Evolutionary conservation across 2,113 vertebrate genomes (phyloP).

Genomic region (Hepsetus odoe): DNA sequence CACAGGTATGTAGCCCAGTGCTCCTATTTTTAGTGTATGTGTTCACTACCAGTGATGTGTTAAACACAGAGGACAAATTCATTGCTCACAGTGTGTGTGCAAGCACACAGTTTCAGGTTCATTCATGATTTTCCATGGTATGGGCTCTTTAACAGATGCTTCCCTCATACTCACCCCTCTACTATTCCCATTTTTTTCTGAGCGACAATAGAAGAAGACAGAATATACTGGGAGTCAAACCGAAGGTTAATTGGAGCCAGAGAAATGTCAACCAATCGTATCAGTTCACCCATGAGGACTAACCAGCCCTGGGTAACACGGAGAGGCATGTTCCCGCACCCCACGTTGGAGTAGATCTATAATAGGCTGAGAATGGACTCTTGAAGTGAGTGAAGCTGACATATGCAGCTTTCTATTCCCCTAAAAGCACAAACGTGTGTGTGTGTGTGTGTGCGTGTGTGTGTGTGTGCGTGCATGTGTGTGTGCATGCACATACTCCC

Average conservation of each 20-base stretch:
- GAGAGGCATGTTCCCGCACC: constrained; percentile 61
- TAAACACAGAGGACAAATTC: no score
- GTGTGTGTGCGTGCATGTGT: constrained; percentile 28
- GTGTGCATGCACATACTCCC: constrained; percentile 34
- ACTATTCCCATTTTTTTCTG: background rate
- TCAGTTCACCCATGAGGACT: constrained; percentile 73
- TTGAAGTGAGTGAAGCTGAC: constrained; percentile 75
- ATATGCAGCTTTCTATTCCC: constrained; percentile 60
- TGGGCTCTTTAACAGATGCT: background rate
- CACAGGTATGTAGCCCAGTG: no score
- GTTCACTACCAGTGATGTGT: background rate
- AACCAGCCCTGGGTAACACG: constrained; percentile 67
- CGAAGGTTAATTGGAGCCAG: constrained; percentile 78
- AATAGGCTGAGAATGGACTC: constrained; percentile 62
- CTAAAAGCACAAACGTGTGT: constrained; percentile 57
- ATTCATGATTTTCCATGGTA: no score
- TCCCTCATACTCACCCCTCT: background rate
- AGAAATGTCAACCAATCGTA: constrained; percentile 77
- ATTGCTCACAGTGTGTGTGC: no score
- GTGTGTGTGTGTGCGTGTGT: constrained; percentile 14
- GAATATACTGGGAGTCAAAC: constrained; percentile 76
- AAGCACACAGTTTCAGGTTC: no score
- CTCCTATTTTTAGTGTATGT: no score
- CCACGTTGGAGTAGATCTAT: constrained; percentile 67
- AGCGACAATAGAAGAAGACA: constrained; percentile 74